Percentiles rank a stretch among this genome's conserved stretches.
Conservation (phyloP, 30 jellyfish, hydroid and myxozoan genomes). For the Hydractinia symbiolongicarpus region DNA sequence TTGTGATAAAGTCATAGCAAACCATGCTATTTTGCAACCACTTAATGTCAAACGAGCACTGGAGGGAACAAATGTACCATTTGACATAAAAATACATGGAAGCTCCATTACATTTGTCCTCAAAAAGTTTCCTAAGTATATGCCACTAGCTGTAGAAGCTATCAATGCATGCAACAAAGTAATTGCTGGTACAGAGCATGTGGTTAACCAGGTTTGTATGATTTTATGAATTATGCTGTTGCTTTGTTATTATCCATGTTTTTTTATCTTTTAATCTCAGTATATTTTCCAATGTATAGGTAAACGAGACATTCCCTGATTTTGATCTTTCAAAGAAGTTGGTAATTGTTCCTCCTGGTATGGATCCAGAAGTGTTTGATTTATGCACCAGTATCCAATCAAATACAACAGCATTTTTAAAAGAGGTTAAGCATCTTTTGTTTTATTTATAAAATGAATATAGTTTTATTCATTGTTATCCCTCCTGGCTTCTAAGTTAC, state of each 20-base stretch:
- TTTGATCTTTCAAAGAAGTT: constrained; percentile 23
- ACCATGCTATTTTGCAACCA: constrained; percentile 33
- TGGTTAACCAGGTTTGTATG: constrained; percentile 10
- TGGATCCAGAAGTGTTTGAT: constrained; percentile 34
- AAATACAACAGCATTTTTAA: constrained; percentile 3
- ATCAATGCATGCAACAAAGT: constrained; percentile 24
- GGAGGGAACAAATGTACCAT: constrained; percentile 24
- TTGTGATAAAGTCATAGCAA: constrained; percentile 26
- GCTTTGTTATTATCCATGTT: neutral
- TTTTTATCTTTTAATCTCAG: neutral
- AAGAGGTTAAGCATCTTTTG: constrained; percentile 2
- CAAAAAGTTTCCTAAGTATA: constrained; percentile 19
- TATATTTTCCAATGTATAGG: neutral
- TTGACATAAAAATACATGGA: constrained; percentile 34
- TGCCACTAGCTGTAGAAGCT: constrained; percentile 29
- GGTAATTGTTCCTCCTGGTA: constrained; percentile 37
- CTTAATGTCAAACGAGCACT: constrained; percentile 16
- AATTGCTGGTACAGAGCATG: constrained; percentile 34
- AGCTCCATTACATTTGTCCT: constrained; percentile 23
- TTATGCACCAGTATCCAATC: constrained; percentile 22
- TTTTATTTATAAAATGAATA: neutral
- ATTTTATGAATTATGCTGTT: neutral
- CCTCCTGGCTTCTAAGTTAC: too few relatives aligned
- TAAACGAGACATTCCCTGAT: constrained; percentile 17
- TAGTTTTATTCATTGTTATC: neutral